These are phyloP conservation scores for Mastomys natalensis DNA, from an alignment of 2,113 vertebrate species.

Conservation along the genomic window DNA sequence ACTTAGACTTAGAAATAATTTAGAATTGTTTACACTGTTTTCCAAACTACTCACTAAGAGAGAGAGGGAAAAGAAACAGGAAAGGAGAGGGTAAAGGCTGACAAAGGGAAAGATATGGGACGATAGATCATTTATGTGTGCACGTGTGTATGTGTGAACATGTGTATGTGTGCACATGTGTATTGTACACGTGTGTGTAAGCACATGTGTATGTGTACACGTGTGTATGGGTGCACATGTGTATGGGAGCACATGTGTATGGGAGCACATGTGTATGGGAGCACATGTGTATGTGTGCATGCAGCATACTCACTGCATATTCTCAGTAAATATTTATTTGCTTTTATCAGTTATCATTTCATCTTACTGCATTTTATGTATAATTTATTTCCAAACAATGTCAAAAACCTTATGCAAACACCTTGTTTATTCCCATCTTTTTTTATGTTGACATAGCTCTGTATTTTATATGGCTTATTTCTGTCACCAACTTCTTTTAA, in stretches of 20 bases:
- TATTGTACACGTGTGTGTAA: too few relatives aligned
- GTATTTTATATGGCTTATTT: neutral
- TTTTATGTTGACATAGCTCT: neutral
- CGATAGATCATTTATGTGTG: neutral
- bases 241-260: neutral
- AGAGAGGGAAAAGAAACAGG: neutral
- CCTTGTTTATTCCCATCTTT: neutral
- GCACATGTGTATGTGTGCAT: neutral
- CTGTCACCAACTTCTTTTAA: neutral
- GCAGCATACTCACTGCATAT: neutral
- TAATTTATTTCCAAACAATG: constrained; percentile 63
- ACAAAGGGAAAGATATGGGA: neutral
- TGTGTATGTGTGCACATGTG: neutral
- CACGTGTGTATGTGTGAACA: rapidly evolving
- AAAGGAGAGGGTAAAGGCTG: neutral
- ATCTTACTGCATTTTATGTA: constrained; percentile 58
- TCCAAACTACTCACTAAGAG: neutral
- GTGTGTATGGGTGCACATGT: too few relatives aligned
- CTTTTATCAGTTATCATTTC: constrained; percentile 57
- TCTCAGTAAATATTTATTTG: constrained; percentile 31
- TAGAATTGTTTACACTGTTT: neutral
- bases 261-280: neutral
- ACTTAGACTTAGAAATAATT: neutral
- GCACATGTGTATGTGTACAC: too few relatives aligned
- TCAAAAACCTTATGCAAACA: constrained; percentile 45